Conservation (phyloP, 2,113 vertebrate species). For the Phalacrocorax pelagicus region DNA sequence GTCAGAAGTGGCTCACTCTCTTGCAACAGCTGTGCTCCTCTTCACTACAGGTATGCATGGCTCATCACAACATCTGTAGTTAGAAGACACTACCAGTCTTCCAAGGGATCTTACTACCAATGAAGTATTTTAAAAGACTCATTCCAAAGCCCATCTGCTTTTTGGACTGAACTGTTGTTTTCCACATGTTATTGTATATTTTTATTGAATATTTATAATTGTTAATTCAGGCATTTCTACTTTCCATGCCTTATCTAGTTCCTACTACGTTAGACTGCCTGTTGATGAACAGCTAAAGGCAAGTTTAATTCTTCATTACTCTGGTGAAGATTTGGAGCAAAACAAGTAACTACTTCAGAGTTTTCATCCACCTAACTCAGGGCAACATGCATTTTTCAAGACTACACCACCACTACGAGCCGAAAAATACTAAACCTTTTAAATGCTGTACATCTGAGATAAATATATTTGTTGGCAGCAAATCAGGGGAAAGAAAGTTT, state of each 20-base stretch:
- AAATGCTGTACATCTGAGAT: neutral
- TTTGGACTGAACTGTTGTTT: neutral
- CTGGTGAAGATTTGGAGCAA: neutral
- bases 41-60: neutral
- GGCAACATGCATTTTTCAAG: neutral
- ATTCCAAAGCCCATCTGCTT: neutral
- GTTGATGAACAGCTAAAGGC: neutral
- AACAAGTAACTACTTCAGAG: neutral
- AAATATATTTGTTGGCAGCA: slow-evolving; percentile 9
- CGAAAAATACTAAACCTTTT: slow-evolving; percentile 7
- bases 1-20: neutral
- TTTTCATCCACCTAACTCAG: neutral
- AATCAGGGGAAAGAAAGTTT: neutral
- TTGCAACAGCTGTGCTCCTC: neutral
- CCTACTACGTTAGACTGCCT: neutral
- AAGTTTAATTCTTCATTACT: neutral
- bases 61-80: neutral
- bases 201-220: neutral
- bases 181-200: neutral
- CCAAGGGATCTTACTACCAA: neutral
- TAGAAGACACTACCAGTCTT: neutral
- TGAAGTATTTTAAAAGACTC: neutral
- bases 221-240: neutral
- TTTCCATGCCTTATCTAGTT: neutral
- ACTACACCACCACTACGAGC: neutral